Evolutionary conservation across 2,797 vertebrate genomes (phyloP).

Genomic region (Hoplostethus mediterraneus): DNA sequence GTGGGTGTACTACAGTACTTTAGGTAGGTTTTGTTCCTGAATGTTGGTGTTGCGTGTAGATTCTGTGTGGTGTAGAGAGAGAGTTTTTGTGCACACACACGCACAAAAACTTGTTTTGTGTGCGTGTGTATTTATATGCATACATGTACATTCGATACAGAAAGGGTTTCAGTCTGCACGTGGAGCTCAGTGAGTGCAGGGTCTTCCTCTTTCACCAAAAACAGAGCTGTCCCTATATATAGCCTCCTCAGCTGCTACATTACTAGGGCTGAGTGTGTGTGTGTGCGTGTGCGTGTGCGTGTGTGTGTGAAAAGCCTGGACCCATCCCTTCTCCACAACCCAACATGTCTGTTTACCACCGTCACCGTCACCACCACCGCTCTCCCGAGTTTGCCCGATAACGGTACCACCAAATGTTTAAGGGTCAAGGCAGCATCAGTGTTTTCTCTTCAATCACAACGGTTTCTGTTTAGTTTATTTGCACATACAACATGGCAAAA

Average conservation of each 20-base stretch:
- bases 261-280: conserved; percentile 26
- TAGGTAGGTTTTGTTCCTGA: not conserved
- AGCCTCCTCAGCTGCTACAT: conserved; percentile 75
- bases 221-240: conserved; percentile 72
- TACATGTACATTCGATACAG: not conserved
- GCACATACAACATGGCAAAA: not conserved
- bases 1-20: not conserved
- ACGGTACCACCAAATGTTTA: not conserved
- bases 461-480: not conserved
- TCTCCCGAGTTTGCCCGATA: not conserved
- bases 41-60: not conserved
- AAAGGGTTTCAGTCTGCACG: not conserved
- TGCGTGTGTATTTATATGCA: not conserved
- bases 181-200: conserved; percentile 19
- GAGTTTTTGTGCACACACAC: not conserved
- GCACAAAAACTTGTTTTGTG: not conserved
- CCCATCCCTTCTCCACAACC: conserved; percentile 36
- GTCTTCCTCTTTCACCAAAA: conserved; percentile 70
- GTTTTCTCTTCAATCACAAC: not conserved
- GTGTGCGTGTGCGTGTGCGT: conserved; percentile 4
- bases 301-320: conserved; percentile 27
- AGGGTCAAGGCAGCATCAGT: not conserved
- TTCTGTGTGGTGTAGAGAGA: not conserved
- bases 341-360: not conserved
- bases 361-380: not conserved